Percentiles rank a stretch among this genome's conserved stretches.
phyloP scores from a whole-genome alignment of 1,140 invertebrate genomes.

The Philaenus spumarius region DNA sequence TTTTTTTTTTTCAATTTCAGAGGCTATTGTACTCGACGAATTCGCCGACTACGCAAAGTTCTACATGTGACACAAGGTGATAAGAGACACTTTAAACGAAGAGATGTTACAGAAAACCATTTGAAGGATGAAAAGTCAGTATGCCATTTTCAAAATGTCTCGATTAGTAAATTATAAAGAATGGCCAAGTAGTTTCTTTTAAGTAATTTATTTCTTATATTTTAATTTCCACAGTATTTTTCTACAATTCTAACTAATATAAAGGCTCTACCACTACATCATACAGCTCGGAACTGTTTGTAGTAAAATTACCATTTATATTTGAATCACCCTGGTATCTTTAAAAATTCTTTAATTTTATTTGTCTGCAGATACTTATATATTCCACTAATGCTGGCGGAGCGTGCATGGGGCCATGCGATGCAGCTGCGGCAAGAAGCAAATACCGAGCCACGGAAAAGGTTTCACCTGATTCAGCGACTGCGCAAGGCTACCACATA shows the following conservation, averaged over 20 bases:
- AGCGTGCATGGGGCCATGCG: slow-evolving; percentile 92
- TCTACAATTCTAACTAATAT: too few species aligned
- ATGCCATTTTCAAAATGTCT: too few species aligned
- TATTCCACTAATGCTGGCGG: slow-evolving; percentile 82
- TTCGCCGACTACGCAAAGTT: slow-evolving; percentile 84
- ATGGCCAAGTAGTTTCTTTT: too few species aligned
- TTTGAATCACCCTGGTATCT: too few species aligned
- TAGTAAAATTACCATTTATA: too few species aligned
- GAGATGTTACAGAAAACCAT: slow-evolving; percentile 71
- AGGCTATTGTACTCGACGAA: slow-evolving; percentile 86
- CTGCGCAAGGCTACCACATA: slow-evolving; percentile 85
- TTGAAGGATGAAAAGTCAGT: slow-evolving; percentile 69
- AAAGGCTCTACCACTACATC: too few species aligned
- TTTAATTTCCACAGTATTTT: too few species aligned
- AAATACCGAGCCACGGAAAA: slow-evolving; percentile 90
- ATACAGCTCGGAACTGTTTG: too few species aligned
- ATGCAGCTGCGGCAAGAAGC: slow-evolving; percentile 95
- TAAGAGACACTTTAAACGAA: slow-evolving; percentile 78
- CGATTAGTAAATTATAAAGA: too few species aligned
- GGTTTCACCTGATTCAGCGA: slow-evolving; percentile 82
- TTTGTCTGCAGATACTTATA: slow-evolving; percentile 65
- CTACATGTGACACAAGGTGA: slow-evolving; percentile 90
- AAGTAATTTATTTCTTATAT: too few species aligned
- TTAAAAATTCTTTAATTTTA: too few species aligned
- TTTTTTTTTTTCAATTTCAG: slow-evolving; percentile 35